Evolutionary conservation across 2,888 invertebrate species (phyloP).

Genomic region (Campaea margaritaria): DNA sequence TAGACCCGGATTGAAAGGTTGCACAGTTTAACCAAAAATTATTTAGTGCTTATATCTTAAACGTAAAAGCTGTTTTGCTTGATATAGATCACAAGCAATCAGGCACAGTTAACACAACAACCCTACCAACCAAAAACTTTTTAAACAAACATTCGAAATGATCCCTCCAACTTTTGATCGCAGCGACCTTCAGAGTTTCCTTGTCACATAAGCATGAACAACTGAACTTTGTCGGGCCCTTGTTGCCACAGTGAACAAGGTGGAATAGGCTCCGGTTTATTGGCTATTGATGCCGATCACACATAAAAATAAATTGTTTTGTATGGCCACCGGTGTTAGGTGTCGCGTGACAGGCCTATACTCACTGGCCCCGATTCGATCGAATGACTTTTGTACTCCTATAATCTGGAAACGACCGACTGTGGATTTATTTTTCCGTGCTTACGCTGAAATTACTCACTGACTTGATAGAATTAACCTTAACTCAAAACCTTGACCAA

Average conservation of each 20-base stretch:
- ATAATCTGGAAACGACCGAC: no score
- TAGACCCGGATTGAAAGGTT: no score
- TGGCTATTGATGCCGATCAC: slow-evolving; percentile 55
- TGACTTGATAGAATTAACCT: no score
- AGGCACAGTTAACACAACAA: neutral
- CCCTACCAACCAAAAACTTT: neutral
- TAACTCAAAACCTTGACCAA: no score
- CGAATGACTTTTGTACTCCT: neutral
- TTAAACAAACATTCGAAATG: slow-evolving; percentile 14
- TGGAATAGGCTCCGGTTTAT: slow-evolving; percentile 42
- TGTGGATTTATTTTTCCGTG: no score
- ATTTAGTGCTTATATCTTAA: no score
- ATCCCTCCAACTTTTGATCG: slow-evolving; percentile 17
- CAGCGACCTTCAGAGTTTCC: slow-evolving; percentile 6
- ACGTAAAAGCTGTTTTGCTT: no score
- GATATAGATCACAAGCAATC: neutral
- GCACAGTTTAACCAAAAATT: no score
- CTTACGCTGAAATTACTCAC: no score
- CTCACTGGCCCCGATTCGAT: slow-evolving; percentile 6
- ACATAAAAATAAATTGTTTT: slow-evolving; percentile 60
- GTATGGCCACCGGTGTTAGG: slow-evolving; percentile 38
- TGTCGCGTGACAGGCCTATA: slow-evolving; percentile 13
- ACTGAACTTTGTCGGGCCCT: slow-evolving; percentile 13
- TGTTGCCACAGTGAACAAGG: slow-evolving; percentile 18
- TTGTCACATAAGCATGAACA: slow-evolving; percentile 10